Base-by-base conservation (phyloP, 2,797 vertebrate species). In the Pteronotus mesoamericanus region DNA sequence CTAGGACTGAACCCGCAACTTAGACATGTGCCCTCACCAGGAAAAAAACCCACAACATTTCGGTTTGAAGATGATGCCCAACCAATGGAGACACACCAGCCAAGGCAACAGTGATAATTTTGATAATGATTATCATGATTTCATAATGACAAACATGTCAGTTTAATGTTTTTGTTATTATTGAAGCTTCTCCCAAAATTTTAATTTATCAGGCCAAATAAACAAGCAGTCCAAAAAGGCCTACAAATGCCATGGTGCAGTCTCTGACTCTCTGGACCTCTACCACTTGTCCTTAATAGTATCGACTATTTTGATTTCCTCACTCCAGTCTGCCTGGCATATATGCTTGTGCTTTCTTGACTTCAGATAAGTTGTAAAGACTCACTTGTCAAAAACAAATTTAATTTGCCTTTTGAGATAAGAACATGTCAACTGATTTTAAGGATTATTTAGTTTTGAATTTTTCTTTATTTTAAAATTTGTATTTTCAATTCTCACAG, bases 381-480 rank as follows among this genome's bases (percentile, higher is more conserved):
- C 69, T 55, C 37, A 51, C 53, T 90, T 80, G 32, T 77, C 22
- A 77, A 95, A 87, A 93, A 57, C n/a, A 80, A 92, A 68, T 34
- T 22, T 68, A 79, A 83, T 83, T 91, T 82, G 74, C 3, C 44
- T 34, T 89, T 72, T 74, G 79, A 66, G 24, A 48, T 12, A 89
- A 61, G 21, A 94, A 78, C 16, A 48, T 37, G 24, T 59, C 39
- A 91, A 72, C 59, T 44, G 85, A 89, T 80, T 42, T 75, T 75
- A 96, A 92, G n/a, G 14, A 90, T 69, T 88, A 75, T 71, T 80
- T 93, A 77, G 44, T 64, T 61, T 95, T 86, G 39, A 84, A 59
- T 66, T 64, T 91, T 89, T 78, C n/a, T 89, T 61, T 53, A 89
- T 46, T 88, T 90, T 39, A 89, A 55, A 32, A 9, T 39, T 57